Evolutionary conservation across 2,113 vertebrate species (phyloP).

Genomic region (Pseudorhombus dupliciocellatus): DNA sequence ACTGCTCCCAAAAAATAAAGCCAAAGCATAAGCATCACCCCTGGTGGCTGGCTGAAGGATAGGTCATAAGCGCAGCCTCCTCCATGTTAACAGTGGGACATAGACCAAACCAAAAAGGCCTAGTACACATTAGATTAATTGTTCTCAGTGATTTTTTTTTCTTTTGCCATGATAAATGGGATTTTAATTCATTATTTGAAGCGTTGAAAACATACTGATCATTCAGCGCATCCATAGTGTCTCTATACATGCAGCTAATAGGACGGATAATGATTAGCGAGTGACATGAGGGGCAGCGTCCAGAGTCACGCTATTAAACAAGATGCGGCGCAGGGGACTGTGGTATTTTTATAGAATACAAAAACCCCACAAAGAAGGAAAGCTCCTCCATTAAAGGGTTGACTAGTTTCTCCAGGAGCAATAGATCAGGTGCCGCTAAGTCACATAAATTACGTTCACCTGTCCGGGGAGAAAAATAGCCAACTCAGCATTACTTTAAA

Average conservation of each 20-base stretch:
- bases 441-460: slow-evolving; percentile 33
- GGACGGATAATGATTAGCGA: neutral
- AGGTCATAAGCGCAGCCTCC: too few species aligned
- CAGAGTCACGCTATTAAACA: neutral
- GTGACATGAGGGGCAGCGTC: too few species aligned
- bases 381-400: slow-evolving; percentile 6
- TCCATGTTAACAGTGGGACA: too few species aligned
- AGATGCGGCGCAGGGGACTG: neutral
- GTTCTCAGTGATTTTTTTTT: too few species aligned
- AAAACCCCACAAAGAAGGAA: neutral
- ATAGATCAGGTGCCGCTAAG: slow-evolving; percentile 40
- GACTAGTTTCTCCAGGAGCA: slow-evolving; percentile 21
- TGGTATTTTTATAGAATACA: neutral
- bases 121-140: too few species aligned
- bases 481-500: slow-evolving; percentile 25
- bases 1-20: neutral
- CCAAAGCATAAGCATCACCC: neutral
- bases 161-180: too few species aligned
- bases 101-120: too few species aligned
- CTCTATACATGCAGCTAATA: neutral
- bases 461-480: slow-evolving; percentile 36
- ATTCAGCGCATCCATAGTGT: neutral
- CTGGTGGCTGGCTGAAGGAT: neutral
- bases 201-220: too few species aligned
- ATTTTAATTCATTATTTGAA: too few species aligned